These are phyloP conservation scores for Hydrotaea diabolus DNA, from an alignment of 2,888 invertebrate genomes.

Conservation along the genomic window DNA sequence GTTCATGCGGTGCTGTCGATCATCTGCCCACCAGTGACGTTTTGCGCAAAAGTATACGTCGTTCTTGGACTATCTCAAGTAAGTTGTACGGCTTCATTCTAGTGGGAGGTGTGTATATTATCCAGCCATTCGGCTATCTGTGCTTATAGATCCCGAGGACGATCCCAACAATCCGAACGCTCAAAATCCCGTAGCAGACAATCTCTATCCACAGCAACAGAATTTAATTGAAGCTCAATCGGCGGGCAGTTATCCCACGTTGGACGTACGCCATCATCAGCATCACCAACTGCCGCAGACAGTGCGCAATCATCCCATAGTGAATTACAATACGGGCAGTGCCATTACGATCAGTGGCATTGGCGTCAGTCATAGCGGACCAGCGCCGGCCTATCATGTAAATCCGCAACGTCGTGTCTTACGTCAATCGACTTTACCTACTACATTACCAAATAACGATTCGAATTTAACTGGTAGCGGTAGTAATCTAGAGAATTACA, in stretches of 20 bases:
- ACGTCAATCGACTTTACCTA: conserved; percentile 80
- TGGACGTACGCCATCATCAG: conserved; percentile 74
- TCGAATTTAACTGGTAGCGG: conserved; percentile 75
- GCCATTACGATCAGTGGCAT: conserved; percentile 74
- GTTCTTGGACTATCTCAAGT: conserved; percentile 89
- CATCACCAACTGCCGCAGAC: conserved; percentile 61
- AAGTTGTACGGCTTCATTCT: conserved; percentile 70
- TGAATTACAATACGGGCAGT: conserved; percentile 74
- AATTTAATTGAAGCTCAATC: conserved; percentile 83
- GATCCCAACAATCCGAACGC: conserved; percentile 76
- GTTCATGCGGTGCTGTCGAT: conserved; percentile 81
- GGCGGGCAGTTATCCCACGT: conserved; percentile 77
- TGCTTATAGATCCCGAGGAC: conserved; percentile 77
- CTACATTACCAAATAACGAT: conserved; percentile 76
- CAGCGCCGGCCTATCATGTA: conserved; percentile 71
- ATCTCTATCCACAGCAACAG: conserved; percentile 82
- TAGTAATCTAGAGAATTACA: conserved; percentile 75
- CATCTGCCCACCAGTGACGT: conserved; percentile 84
- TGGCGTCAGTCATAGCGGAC: conserved; percentile 53
- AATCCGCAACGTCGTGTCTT: conserved; percentile 76
- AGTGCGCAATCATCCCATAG: conserved; percentile 70
- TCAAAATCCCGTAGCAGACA: conserved; percentile 80
- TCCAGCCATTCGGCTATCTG: background rate
- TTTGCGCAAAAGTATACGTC: conserved; percentile 85
- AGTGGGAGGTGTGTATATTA: background rate